A percentile compares a stretch with the other conserved stretches of the same genome.
Conservation (phyloP, 2,113 vertebrate species). For the Condylura cristata region DNA sequence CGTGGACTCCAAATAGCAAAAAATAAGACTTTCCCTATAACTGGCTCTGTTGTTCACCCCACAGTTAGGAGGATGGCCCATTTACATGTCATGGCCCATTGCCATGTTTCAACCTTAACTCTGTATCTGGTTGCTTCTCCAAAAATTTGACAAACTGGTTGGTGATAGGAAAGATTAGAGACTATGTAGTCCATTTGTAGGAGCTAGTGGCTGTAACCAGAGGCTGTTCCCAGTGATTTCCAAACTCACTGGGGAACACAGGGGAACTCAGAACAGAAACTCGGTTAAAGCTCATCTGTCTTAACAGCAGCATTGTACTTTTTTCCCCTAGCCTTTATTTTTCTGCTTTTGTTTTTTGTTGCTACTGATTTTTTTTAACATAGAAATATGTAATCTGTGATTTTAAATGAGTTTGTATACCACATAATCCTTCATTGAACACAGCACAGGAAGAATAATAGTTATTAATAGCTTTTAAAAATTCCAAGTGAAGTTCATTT, state of each 20-base stretch:
- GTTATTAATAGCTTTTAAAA: background rate
- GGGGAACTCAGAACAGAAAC: background rate
- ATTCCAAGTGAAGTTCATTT: background rate
- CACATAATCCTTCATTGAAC: background rate
- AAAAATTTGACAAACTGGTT: background rate
- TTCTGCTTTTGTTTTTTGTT: background rate
- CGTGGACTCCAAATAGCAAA: background rate
- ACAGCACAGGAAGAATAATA: background rate
- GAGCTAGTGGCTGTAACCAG: background rate
- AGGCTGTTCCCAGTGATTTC: background rate
- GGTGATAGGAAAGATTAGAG: background rate
- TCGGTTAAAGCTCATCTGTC: background rate
- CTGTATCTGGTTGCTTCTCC: background rate
- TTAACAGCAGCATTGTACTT: background rate
- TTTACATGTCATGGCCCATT: too few relatives aligned
- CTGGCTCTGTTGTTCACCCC: background rate
- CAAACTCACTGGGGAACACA: background rate
- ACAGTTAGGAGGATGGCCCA: rapidly evolving
- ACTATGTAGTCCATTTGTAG: background rate
- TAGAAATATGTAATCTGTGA: background rate
- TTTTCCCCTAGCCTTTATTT: background rate
- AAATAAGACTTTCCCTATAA: background rate
- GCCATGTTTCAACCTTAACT: background rate
- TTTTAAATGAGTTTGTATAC: background rate
- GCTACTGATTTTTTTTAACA: background rate